Evolutionary conservation across 2,113 vertebrate species (phyloP), one percentile per base, ranked within the genome.

Genomic region (Physeter macrocephalus): DNA sequence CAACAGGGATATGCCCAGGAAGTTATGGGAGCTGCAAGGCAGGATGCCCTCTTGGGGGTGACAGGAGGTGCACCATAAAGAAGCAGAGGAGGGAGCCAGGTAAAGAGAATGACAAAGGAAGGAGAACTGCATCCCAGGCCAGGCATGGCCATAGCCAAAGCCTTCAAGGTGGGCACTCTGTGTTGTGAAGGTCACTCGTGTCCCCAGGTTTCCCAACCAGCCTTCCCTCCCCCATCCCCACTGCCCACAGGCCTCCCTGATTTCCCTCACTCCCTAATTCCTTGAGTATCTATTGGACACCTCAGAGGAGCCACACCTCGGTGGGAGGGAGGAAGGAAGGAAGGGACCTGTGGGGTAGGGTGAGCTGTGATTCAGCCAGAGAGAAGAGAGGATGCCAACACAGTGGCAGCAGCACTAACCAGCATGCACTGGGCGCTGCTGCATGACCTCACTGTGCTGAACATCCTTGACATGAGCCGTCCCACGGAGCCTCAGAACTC

Each of bases 371-470:
- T 8, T 14, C 52, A 49, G 52, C 18, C n/a, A 3, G 41, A 18
- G 59, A 34, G 41, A 29, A 54, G n/a, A 41, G 29, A 43, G 59
- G 72, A 14, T 3, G 36, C 2, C 25, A 1, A 2, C 25, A 5
- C 3, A 3, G 83, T 1, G 29, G 29, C 72, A 15, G 29, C 49
- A 41, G n/a, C n/a, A 41, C 52, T 18, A 27, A 23, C 3, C 25
- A 13, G 77, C 6, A 2, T 0, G 46, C 6, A 2, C 17, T 1
- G 69, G 52, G 36, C 0, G 1, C 17, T 61, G 6, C 46, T 8
- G 27, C 29, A 0, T 2, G 74, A 67, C 52, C 11, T 9, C 54
- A 9, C 43, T 2, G 2, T 3, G 31, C 83, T 39, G 11, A 49
- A 52, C 62, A 8, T 69, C 21, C 39, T 10, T n/a, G 17, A 7